Conservation (phyloP, 2,888 invertebrate species). For the Stenotaenia linearis region DNA sequence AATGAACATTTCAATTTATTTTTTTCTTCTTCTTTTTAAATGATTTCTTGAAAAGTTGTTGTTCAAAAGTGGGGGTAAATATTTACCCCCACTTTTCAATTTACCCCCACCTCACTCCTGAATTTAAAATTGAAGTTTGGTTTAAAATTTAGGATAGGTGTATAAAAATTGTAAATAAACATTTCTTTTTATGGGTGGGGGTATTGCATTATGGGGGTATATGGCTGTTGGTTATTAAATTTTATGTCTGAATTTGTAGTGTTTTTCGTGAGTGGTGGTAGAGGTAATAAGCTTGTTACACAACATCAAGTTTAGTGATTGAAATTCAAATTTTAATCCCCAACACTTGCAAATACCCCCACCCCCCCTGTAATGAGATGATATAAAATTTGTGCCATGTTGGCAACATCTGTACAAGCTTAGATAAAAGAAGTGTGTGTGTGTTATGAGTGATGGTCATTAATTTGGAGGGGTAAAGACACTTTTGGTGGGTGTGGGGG, state of each 20-base stretch:
- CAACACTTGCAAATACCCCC: constrained; percentile 7
- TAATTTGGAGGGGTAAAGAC: constrained; percentile 6
- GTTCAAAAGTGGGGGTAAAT: neutral
- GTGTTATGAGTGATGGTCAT: constrained; percentile 14
- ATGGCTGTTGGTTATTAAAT: neutral
- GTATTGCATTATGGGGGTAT: neutral
- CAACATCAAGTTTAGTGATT: constrained; percentile 16
- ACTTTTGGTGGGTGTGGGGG: neutral
- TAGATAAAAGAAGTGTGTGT: constrained; percentile 8
- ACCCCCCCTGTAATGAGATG: constrained; percentile 7
- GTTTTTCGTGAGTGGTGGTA: constrained; percentile 17
- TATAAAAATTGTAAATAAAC: no score
- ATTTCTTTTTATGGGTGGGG: neutral
- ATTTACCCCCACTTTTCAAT: neutral
- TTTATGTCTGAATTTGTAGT: constrained; percentile 10
- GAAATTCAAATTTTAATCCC: constrained; percentile 26
- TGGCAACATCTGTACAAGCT: constrained; percentile 26
- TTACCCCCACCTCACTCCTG: no score
- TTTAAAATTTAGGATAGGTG: no score
- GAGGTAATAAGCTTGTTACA: constrained; percentile 26
- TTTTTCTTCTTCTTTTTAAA: neutral
- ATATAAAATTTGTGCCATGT: neutral
- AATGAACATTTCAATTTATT: neutral
- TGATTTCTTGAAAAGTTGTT: no score
- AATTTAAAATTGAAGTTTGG: no score